These are phyloP conservation scores for Daktulosphaira vitifoliae DNA, from an alignment of 1,140 invertebrate species.

Conservation along the genomic window DNA sequence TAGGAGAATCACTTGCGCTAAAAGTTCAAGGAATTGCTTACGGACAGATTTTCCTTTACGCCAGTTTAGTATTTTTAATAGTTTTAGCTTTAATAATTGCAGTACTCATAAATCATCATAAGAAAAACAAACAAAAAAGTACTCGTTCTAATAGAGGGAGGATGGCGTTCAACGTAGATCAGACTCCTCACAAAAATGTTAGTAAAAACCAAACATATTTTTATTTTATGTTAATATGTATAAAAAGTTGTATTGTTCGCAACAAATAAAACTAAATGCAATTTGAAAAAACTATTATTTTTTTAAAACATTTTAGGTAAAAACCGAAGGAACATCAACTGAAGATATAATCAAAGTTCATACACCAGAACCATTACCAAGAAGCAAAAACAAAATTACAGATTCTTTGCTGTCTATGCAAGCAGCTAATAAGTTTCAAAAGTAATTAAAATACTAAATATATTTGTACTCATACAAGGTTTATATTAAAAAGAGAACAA, in stretches of 20 bases:
- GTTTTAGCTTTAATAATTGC: neutral
- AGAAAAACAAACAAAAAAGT: slow-evolving; percentile 17
- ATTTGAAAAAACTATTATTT: too few species aligned
- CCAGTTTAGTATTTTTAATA: neutral
- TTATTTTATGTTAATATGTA: too few species aligned
- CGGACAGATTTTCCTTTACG: neutral
- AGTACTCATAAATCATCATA: neutral
- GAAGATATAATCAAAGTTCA: neutral
- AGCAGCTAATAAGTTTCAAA: slow-evolving; percentile 66
- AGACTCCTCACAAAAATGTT: neutral
- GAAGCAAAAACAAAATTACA: slow-evolving; percentile 43
- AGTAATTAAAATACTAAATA: slow-evolving; percentile 40
- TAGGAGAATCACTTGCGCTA: neutral
- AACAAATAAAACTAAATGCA: too few species aligned
- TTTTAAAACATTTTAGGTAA: neutral
- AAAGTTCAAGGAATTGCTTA: neutral
- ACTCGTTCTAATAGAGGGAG: neutral
- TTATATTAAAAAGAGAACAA: neutral
- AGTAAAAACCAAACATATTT: too few species aligned
- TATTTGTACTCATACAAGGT: neutral
- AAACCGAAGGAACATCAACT: slow-evolving; percentile 14
- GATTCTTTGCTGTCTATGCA: slow-evolving; percentile 72
- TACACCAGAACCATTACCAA: slow-evolving; percentile 34
- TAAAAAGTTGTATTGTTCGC: too few species aligned
- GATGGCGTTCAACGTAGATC: slow-evolving; percentile 3